Evolutionary conservation across 2,113 vertebrate genomes (phyloP).

Genomic region (Uria lomvia): DNA sequence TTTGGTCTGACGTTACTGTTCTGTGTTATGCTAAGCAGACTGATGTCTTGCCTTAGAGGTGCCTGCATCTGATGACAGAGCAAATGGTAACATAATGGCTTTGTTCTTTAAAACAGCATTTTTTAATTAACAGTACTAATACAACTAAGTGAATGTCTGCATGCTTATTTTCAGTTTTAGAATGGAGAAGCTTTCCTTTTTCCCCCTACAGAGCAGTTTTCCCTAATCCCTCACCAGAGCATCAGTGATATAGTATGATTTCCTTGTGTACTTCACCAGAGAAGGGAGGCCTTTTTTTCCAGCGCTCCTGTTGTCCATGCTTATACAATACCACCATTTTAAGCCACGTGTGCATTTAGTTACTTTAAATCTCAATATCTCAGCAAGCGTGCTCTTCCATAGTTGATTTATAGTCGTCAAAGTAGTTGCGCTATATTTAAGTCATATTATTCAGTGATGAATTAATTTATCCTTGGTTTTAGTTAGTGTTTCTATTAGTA

Average conservation of each 20-base stretch:
- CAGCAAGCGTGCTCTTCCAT: neutral
- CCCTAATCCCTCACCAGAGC: neutral
- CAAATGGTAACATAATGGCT: neutral
- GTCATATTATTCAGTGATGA: neutral
- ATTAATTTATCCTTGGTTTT: neutral
- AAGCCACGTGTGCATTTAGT: neutral
- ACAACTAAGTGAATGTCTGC: neutral
- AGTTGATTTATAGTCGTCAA: neutral
- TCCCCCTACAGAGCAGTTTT: neutral
- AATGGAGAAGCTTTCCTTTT: neutral
- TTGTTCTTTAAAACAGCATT: neutral
- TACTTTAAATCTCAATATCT: neutral
- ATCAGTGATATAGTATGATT: neutral
- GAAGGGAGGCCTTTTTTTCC: neutral
- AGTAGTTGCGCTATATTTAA: neutral
- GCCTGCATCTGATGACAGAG: neutral
- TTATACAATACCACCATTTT: neutral
- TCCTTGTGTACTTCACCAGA: neutral
- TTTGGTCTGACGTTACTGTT: neutral
- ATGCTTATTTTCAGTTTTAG: neutral
- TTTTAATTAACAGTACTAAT: neutral
- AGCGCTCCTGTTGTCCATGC: neutral
- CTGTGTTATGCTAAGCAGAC: neutral
- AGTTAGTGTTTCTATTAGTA: neutral
- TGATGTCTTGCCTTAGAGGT: neutral